Evolutionary conservation across 2,888 invertebrate genomes (phyloP).

Genomic region (Parapristionchus giblindavisi): DNA sequence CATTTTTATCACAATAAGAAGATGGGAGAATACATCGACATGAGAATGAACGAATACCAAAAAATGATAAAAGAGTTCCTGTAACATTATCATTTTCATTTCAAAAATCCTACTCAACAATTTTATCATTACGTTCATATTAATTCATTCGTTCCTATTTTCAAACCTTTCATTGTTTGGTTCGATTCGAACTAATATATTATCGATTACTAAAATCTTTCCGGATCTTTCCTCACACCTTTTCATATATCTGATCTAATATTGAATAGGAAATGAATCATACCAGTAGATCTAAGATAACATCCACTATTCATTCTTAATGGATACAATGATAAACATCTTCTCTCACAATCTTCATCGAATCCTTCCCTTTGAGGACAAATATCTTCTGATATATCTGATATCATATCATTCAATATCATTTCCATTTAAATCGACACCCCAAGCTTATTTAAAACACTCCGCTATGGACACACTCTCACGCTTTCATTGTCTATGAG

Average conservation of each 20-base stretch:
- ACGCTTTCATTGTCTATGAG: too few relatives aligned
- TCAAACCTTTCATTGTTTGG: too few relatives aligned
- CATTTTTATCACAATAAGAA: slow-evolving; percentile 43
- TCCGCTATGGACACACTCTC: too few relatives aligned
- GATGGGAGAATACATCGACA: slow-evolving; percentile 51
- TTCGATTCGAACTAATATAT: too few relatives aligned
- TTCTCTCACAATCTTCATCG: slow-evolving; percentile 52
- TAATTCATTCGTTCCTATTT: too few relatives aligned
- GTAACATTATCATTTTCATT: slow-evolving; percentile 1
- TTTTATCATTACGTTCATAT: too few relatives aligned
- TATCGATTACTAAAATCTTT: too few relatives aligned
- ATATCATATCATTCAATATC: too few relatives aligned
- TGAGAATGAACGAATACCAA: slow-evolving; percentile 55
- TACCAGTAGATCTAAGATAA: slow-evolving; percentile 49
- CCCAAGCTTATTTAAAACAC: too few relatives aligned
- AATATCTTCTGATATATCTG: slow-evolving; percentile 55
- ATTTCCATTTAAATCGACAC: too few relatives aligned
- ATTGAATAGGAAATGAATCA: not conserved
- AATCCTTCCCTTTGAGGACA: slow-evolving; percentile 56
- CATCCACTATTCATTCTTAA: slow-evolving; percentile 49
- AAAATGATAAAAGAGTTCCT: slow-evolving; percentile 56
- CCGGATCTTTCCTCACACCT: not conserved
- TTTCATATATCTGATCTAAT: not conserved
- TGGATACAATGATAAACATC: slow-evolving; percentile 47
- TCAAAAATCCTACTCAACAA: not conserved